Evolutionary conservation across 1,140 invertebrate species (phyloP).

Genomic region (Rhynchophorus ferrugineus): DNA sequence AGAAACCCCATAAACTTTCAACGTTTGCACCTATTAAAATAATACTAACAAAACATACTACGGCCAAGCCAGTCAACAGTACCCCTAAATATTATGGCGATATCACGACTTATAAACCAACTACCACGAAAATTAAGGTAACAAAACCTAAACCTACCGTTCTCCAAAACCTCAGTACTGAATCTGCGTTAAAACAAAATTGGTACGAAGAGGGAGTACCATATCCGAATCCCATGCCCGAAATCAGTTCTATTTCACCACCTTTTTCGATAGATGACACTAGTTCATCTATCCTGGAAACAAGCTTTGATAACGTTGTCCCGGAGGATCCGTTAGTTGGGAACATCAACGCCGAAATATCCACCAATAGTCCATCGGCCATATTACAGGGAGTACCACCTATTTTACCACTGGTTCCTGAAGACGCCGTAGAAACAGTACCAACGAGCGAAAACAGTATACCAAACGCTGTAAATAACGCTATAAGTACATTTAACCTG

Average conservation of each 20-base stretch:
- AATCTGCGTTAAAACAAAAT: conserved; percentile 29
- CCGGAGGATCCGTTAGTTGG: neutral
- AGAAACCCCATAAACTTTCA: conserved; percentile 6
- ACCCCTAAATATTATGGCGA: neutral
- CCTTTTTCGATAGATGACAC: conserved; percentile 25
- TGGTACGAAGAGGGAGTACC: conserved; percentile 29
- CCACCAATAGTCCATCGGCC: conserved; percentile 29
- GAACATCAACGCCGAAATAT: conserved; percentile 21
- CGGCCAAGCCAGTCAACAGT: conserved; percentile 1
- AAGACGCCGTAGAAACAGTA: conserved; percentile 9
- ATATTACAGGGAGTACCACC: conserved; percentile 23
- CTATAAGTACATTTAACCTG: conserved; percentile 29
- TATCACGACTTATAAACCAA: conserved; percentile 9
- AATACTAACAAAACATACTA: conserved; percentile 15
- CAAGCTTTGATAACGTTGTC: conserved; percentile 5
- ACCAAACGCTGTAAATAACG: conserved; percentile 12
- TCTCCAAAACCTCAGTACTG: conserved; percentile 1
- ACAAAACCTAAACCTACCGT: conserved; percentile 21
- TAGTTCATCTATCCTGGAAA: conserved; percentile 7
- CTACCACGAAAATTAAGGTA: conserved; percentile 2
- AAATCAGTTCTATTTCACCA: conserved; percentile 34
- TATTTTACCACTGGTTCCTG: conserved; percentile 3
- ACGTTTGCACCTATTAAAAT: conserved; percentile 13
- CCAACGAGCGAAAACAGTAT: neutral
- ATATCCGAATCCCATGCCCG: conserved; percentile 31